A percentile compares a stretch with the other conserved stretches of the same genome.
Evolutionary conservation across 2,113 vertebrate species (phyloP).

Genomic region (Excalfactoria chinensis): DNA sequence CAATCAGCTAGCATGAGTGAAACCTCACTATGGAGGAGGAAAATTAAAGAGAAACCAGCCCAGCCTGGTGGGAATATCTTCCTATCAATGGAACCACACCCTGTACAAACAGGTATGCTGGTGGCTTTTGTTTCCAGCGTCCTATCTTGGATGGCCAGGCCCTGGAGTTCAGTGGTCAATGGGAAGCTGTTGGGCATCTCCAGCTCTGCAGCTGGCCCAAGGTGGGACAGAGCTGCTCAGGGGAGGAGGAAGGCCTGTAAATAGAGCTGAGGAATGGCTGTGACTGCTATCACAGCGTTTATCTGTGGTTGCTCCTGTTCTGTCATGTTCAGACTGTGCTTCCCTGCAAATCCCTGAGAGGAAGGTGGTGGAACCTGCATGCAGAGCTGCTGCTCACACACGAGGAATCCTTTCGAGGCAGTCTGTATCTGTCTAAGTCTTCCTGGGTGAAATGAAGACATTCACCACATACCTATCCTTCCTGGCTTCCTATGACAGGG

Average conservation of each 20-base stretch:
- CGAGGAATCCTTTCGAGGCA: background rate
- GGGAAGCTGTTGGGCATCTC: background rate
- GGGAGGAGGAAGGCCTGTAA: background rate
- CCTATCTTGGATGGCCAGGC: background rate
- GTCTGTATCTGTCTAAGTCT: background rate
- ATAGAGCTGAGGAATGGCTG: background rate
- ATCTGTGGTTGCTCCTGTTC: background rate
- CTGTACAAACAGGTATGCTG: background rate
- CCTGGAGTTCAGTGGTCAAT: background rate
- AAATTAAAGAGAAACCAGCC: background rate
- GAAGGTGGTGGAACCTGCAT: background rate
- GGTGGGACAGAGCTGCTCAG: background rate
- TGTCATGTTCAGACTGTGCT: background rate
- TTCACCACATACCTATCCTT: background rate
- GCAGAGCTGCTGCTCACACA: background rate
- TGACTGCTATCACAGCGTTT: background rate
- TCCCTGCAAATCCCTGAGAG: background rate
- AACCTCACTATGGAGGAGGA: background rate
- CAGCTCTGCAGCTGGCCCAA: background rate
- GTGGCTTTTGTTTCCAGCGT: background rate
- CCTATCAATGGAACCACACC: background rate
- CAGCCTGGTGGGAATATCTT: background rate
- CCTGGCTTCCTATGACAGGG: background rate
- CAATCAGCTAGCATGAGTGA: background rate
- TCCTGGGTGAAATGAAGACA: background rate